Base-by-base conservation (phyloP, 1,140 invertebrate genomes). In the Diachasmimorpha longicaudata region DNA sequence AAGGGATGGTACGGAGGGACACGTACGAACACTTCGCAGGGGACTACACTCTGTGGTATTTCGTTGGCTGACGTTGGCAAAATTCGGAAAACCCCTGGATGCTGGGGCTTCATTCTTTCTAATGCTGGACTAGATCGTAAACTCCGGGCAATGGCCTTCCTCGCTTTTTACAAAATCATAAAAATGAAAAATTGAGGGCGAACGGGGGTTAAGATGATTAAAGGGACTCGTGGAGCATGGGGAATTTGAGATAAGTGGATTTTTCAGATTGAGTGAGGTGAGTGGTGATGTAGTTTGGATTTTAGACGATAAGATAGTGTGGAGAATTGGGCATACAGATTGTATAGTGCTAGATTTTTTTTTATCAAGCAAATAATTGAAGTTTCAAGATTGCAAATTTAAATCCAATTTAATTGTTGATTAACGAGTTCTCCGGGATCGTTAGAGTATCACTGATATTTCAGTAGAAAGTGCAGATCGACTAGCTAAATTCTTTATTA, bases 1-100 rank as follows among this genome's bases (percentile, higher is more conserved):
- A 10, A 9, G 44, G n/a, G 72, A 66, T 58, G 44, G 66, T 67
- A 44, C 67, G 39, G 44, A 31, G 23, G 21, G 48, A 46, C 66
- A 74, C 46, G 66, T 52, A 52, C 48, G n/a, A 52, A 52, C 44
- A 10, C 44, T 46, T 46, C 44, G 44, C 11, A n/a, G 48, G 48
- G 48, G 48, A 52, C 48, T 52, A 16, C 13, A 16, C 58, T 19
- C 46, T 70, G 74, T 16, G 74, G 74, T 75, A 75, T 75, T 75
- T 75, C 67, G 36, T 39, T 31, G 68, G 68, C 68, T 75, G 74
- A 75, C 74, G 74, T 70, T 75, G 16, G 74, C 74, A 75, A 70
- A 75, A 70, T 75, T 36, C 52, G 69, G 69, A 70, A 75, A 70
- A 37, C 67, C 68, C 52, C 39, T 42, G 11, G 70, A 70, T 70